Percentiles rank a stretch among this genome's conserved stretches.
Evolutionary conservation across 1,140 invertebrate species (phyloP).

Genomic region (Megalopta genalis): DNA sequence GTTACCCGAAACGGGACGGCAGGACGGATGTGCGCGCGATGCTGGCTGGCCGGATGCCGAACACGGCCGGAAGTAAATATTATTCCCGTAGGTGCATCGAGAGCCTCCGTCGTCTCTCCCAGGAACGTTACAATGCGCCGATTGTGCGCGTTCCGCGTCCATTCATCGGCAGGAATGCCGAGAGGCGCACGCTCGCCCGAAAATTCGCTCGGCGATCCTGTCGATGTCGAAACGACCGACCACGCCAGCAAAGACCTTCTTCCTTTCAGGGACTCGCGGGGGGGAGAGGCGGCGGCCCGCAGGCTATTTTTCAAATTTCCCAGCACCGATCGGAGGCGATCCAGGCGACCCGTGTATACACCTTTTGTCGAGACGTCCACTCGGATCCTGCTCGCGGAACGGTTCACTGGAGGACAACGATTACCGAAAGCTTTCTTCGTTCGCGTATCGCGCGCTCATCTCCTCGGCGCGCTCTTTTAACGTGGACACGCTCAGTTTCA

Average conservation of each 20-base stretch:
- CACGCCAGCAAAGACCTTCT: neutral
- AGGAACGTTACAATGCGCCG: conserved; percentile 61
- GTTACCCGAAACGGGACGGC: conserved; percentile 20
- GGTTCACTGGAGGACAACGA: conserved; percentile 50
- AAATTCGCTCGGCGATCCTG: conserved; percentile 37
- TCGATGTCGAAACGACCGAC: conserved; percentile 12
- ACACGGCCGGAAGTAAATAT: conserved; percentile 73
- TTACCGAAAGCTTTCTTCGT: conserved; percentile 36
- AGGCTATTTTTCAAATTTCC: conserved; percentile 62
- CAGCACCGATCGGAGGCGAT: conserved; percentile 6
- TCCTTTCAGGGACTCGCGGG: neutral
- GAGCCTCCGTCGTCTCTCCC: conserved; percentile 38
- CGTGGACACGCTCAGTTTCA: conserved; percentile 19
- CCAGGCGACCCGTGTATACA: neutral
- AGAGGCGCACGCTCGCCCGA: neutral
- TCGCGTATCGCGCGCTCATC: conserved; percentile 26
- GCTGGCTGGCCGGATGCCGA: conserved; percentile 2
- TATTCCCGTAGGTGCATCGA: conserved; percentile 66
- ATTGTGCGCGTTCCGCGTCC: conserved; percentile 59
- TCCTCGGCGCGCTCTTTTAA: conserved; percentile 30
- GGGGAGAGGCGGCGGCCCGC: neutral
- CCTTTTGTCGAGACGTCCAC: conserved; percentile 58
- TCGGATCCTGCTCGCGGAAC: conserved; percentile 51
- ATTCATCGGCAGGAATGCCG: conserved; percentile 39
- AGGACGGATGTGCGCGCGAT: conserved; percentile 1